Evolutionary conservation across 2,797 vertebrate species (phyloP), one percentile per base, ranked within the genome.

Genomic region (Antennarius maculatus): DNA sequence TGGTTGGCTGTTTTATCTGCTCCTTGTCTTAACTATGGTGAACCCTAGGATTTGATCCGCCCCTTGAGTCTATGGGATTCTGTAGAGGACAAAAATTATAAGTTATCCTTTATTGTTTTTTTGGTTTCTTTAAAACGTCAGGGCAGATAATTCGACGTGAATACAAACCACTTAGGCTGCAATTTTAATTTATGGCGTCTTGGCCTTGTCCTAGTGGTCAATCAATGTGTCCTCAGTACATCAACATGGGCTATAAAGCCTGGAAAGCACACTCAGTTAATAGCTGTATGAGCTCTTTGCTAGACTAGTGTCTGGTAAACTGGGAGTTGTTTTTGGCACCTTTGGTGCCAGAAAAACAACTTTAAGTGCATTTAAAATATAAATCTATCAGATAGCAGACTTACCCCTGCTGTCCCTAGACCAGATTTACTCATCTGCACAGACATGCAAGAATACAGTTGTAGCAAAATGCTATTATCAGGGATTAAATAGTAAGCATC

Each of bases 331-430:
- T 84, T 70, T 76, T 85, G 86, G 81, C 84, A 85, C 70, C 77
- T 54, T 68, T 11, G 14, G 81, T 72, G 75, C 86, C 66, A 1
- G 74, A 77, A 23, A 58, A 68, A 57, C 72, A 69, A 83, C 81
- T 86, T 83, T 80, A 87, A 86, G 82, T 84, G 74, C 76, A 84
- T 88, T 84, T 91, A 84, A 86, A 85, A 68, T 74, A 71, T 89
- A 91, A 92, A 91, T 91, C 79, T 79, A 65, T 51, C 42, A 34
- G 64, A 64, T 69, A 84, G 79, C 81, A 80, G 64, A 66, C 70
- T 65, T 76, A 76, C 86, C 80, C 79, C 62, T 66, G 71, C 65
- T 63, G 71, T 83, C 74, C 85, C 64, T 48, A 49, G 59, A 61
- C 52, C 27, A 61, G 66, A 84, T 90, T 87, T 84, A 84, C 68